phyloP scores from a whole-genome alignment of 2,888 invertebrate species.

The Branchinecta sandiegonensis region DNA sequence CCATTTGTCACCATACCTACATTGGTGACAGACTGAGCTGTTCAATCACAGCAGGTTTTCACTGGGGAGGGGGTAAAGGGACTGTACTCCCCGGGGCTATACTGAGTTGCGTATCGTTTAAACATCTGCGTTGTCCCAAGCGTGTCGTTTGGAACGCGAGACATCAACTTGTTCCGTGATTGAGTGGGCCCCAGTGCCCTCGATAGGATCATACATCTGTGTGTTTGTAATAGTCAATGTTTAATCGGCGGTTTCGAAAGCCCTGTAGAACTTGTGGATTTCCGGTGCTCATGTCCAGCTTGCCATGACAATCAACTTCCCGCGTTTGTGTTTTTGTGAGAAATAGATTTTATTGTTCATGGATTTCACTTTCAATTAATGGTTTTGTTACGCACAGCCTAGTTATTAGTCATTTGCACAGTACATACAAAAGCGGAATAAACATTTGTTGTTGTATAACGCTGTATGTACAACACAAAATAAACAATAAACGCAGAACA shows the following conservation, averaged over 20 bases:
- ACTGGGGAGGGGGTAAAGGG: constrained; percentile 4
- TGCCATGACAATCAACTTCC: too few species aligned
- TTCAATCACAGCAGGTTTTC: constrained; percentile 14
- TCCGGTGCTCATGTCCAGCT: too few species aligned
- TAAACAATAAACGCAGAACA: too few species aligned
- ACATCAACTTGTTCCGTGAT: constrained; percentile 15
- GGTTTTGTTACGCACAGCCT: too few species aligned
- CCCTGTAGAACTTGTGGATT: neutral
- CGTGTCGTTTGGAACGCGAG: constrained; percentile 5
- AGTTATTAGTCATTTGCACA: too few species aligned
- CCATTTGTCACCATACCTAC: constrained; percentile 9
- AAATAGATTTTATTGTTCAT: too few species aligned
- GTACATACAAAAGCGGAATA: too few species aligned
- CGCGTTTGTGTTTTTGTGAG: too few species aligned
- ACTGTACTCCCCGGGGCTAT: constrained; percentile 1
- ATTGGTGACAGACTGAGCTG: constrained; percentile 11
- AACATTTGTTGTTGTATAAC: too few species aligned
- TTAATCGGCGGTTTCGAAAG: neutral
- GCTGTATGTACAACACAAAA: too few species aligned
- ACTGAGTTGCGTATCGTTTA: constrained; percentile 12
- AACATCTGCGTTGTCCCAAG: constrained; percentile 15
- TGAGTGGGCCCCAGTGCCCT: constrained; percentile 1
- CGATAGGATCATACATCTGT: constrained; percentile 8
- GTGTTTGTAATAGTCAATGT: constrained; percentile 10
- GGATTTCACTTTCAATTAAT: too few species aligned